Percentiles rank a stretch among this genome's conserved stretches.
These are phyloP conservation scores for Laspeyria flexula DNA, from an alignment of 2,888 invertebrate genomes.

Conservation along the genomic window DNA sequence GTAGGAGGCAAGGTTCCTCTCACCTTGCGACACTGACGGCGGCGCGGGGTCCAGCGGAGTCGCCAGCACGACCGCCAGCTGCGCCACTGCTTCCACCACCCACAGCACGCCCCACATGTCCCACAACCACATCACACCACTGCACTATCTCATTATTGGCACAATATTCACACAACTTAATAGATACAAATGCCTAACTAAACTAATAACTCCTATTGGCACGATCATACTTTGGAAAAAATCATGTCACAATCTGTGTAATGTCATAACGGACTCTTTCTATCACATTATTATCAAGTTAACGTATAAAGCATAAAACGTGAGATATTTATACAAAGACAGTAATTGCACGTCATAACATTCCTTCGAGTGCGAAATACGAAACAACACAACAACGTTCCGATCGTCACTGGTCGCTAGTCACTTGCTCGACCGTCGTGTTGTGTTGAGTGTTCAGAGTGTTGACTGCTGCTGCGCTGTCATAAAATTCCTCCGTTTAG, in stretches of 20 bases:
- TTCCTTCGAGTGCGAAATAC: constrained; percentile 65
- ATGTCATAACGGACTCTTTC: constrained; percentile 53
- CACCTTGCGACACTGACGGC: constrained; percentile 74
- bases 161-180: constrained; percentile 84
- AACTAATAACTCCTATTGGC: constrained; percentile 80
- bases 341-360: constrained; percentile 85
- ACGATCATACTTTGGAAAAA: constrained; percentile 82
- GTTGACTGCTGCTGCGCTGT: background rate
- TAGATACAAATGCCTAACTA: constrained; percentile 82
- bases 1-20: constrained; percentile 77
- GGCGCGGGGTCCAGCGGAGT: constrained; percentile 78
- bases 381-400: constrained; percentile 61
- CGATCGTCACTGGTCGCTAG: constrained; percentile 55
- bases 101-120: constrained; percentile 84
- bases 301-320: constrained; percentile 59
- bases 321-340: constrained; percentile 81
- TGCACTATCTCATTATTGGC: constrained; percentile 86
- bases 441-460: constrained; percentile 15
- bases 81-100: constrained; percentile 73
- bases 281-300: constrained; percentile 75
- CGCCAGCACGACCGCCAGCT: constrained; percentile 70
- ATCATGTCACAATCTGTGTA: constrained; percentile 69
- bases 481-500: constrained; percentile 4
- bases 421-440: constrained; percentile 2
- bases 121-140: constrained; percentile 85